Evolutionary conservation across 2,113 vertebrate species (phyloP).

Genomic region (Tupaia tana): DNA sequence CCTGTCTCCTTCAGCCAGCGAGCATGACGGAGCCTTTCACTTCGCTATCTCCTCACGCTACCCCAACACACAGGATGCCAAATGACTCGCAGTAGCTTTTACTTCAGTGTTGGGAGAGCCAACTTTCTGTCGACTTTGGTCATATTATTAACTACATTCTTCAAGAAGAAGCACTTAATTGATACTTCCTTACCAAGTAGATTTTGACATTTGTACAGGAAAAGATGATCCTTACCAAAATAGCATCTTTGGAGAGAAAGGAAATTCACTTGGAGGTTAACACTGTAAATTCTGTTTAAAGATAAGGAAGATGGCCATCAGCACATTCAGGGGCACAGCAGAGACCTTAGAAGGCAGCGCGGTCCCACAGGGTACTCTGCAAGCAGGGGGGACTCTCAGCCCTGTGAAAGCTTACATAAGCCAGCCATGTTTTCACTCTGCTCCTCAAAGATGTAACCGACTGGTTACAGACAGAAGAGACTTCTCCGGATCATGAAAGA

Average conservation of each 20-base stretch:
- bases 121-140: neutral
- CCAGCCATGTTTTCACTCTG: neutral
- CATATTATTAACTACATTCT: neutral
- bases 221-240: conserved; percentile 4
- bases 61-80: neutral
- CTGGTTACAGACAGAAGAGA: neutral
- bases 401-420: neutral
- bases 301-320: neutral
- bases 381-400: neutral
- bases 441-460: neutral
- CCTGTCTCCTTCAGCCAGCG: neutral
- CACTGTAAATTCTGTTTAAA: neutral
- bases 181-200: conserved; percentile 29
- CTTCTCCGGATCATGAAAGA: neutral
- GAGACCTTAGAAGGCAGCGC: neutral
- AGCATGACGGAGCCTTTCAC: too few relatives aligned
- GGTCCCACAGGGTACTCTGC: neutral
- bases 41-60: neutral
- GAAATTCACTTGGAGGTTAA: neutral
- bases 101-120: neutral
- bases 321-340: neutral
- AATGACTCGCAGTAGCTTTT: neutral
- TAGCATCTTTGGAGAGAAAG: neutral
- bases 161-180: neutral
- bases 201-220: conserved; percentile 30